phyloP scores from a whole-genome alignment of 2,888 invertebrate species.

The Orthosia gracilis region DNA sequence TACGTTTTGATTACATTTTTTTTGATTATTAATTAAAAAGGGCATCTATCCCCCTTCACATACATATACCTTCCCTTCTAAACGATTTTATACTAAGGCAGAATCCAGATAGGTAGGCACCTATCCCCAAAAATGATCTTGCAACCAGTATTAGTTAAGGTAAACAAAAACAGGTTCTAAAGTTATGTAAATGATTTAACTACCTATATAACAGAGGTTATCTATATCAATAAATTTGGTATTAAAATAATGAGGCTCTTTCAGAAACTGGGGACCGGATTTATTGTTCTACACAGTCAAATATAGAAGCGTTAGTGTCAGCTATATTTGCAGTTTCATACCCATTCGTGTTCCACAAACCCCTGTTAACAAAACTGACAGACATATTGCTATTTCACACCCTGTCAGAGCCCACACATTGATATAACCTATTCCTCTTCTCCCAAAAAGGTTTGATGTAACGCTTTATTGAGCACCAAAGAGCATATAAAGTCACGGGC shows the following conservation, averaged over 20 bases:
- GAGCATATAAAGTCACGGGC: conserved; percentile 47
- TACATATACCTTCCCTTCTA: neutral
- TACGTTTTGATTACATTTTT: neutral
- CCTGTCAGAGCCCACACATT: conserved; percentile 22
- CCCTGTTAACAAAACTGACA: neutral
- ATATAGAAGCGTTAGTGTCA: neutral
- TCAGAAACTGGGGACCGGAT: too few species aligned
- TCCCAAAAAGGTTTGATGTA: conserved; percentile 38
- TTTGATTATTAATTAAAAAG: neutral
- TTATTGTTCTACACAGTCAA: neutral
- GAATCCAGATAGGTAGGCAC: too few species aligned
- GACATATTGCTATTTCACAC: conserved; percentile 26
- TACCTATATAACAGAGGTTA: too few species aligned
- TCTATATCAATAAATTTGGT: too few species aligned
- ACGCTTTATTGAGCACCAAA: conserved; percentile 57
- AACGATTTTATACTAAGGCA: too few species aligned
- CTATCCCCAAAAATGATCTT: too few species aligned
- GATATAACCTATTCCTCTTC: conserved; percentile 28
- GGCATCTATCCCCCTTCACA: neutral
- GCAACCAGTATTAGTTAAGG: too few species aligned
- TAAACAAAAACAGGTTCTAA: too few species aligned
- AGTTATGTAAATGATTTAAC: too few species aligned
- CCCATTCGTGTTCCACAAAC: neutral
- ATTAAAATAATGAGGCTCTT: too few species aligned
- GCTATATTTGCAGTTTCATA: neutral